A percentile compares a stretch with the other conserved stretches of the same genome.
Evolutionary conservation across 1,140 invertebrate species (phyloP).

Genomic region (Nomia melanderi): DNA sequence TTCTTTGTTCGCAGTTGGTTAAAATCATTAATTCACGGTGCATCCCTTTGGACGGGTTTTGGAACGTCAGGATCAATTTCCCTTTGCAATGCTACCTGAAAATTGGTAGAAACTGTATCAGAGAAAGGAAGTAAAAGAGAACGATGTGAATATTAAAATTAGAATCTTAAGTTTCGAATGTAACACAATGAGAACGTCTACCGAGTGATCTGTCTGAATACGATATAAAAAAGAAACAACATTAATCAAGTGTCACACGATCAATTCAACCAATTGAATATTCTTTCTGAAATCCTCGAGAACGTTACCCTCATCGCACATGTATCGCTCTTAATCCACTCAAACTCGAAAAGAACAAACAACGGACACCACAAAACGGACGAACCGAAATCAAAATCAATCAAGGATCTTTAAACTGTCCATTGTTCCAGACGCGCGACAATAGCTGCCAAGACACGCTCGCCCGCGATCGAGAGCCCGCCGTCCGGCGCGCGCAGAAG

Average conservation of each 20-base stretch:
- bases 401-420: too few relatives aligned
- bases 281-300: neutral
- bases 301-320: neutral
- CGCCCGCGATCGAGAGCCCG: neutral
- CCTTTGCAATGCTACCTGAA: too few relatives aligned
- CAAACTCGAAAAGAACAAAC: neutral
- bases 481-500: neutral
- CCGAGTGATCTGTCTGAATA: too few relatives aligned
- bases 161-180: too few relatives aligned
- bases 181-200: too few relatives aligned
- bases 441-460: neutral
- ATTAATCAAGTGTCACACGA: too few relatives aligned
- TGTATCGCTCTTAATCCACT: neutral
- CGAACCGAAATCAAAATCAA: neutral
- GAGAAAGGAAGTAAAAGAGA: too few relatives aligned
- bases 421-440: conserved; percentile 13
- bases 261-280: too few relatives aligned
- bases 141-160: too few relatives aligned
- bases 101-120: too few relatives aligned
- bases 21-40: neutral
- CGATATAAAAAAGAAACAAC: too few relatives aligned
- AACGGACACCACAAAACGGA: neutral
- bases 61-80: too few relatives aligned
- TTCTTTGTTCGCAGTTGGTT: neutral
- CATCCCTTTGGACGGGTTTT: neutral